Percentiles rank a stretch among this genome's conserved stretches.
phyloP scores from a whole-genome alignment of 2,797 vertebrate genomes.

The Chromis chromis region DNA sequence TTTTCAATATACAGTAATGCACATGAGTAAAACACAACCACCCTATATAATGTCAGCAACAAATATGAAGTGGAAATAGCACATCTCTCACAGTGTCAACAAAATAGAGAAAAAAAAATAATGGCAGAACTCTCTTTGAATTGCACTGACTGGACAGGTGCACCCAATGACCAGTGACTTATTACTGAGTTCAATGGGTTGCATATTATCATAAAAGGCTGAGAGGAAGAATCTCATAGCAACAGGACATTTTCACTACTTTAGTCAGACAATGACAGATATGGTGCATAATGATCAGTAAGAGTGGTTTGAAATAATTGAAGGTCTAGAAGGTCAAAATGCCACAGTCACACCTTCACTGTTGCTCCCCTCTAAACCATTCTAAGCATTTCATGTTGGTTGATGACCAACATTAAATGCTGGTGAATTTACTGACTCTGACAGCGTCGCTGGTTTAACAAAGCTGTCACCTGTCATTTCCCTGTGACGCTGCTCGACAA shows the following conservation, averaged over 20 bases:
- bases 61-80: not conserved
- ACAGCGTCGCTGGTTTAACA: not conserved
- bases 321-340: not conserved
- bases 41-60: not conserved
- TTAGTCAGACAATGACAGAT: no score
- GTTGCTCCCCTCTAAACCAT: slow-evolving; percentile 35
- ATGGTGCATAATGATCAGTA: no score
- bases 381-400: slow-evolving; percentile 21
- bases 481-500: slow-evolving; percentile 31
- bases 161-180: no score
- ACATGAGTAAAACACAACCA: no score
- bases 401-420: not conserved
- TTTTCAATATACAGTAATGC: no score
- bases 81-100: not conserved
- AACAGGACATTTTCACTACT: no score
- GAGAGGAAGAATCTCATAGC: not conserved
- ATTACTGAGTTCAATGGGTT: not conserved
- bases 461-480: slow-evolving; percentile 10
- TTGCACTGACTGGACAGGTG: no score
- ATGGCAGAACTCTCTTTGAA: no score
- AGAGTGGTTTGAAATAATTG: not conserved
- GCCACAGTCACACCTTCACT: not conserved
- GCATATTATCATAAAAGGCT: not conserved
- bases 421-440: no score
- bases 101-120: not conserved